These are phyloP conservation scores for Steromphala cineraria DNA, from an alignment of 2,888 invertebrate genomes.

Conservation along the genomic window DNA sequence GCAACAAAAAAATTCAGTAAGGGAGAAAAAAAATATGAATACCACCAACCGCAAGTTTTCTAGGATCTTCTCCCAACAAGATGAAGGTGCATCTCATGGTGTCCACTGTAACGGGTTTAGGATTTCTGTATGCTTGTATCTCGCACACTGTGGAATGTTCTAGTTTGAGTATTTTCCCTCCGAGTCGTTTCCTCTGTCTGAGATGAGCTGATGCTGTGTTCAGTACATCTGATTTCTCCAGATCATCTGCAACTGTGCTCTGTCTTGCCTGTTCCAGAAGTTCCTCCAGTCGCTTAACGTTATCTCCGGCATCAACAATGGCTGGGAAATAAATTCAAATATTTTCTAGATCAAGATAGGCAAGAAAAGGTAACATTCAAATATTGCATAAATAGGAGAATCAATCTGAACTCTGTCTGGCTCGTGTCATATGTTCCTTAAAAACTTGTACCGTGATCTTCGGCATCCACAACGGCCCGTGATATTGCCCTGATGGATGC, in stretches of 20 bases:
- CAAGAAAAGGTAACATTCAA: too few species aligned
- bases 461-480: too few species aligned
- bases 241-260: background rate
- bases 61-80: background rate
- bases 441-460: too few species aligned
- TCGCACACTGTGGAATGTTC: background rate
- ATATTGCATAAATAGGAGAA: too few species aligned
- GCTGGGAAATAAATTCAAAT: background rate
- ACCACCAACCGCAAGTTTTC: background rate
- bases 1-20: too few species aligned
- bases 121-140: background rate
- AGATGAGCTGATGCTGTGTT: background rate
- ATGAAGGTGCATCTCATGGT: background rate
- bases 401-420: too few species aligned
- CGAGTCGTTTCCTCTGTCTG: background rate
- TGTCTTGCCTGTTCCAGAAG: background rate
- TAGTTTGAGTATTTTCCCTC: background rate
- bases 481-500: too few species aligned
- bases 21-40: too few species aligned
- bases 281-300: background rate
- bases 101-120: background rate
- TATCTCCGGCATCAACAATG: background rate
- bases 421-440: too few species aligned
- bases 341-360: too few species aligned
- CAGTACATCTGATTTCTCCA: background rate